Percentiles rank a stretch among this genome's conserved stretches.
phyloP scores from a whole-genome alignment of 2,797 vertebrate genomes.

The Xiphophorus birchmanni region DNA sequence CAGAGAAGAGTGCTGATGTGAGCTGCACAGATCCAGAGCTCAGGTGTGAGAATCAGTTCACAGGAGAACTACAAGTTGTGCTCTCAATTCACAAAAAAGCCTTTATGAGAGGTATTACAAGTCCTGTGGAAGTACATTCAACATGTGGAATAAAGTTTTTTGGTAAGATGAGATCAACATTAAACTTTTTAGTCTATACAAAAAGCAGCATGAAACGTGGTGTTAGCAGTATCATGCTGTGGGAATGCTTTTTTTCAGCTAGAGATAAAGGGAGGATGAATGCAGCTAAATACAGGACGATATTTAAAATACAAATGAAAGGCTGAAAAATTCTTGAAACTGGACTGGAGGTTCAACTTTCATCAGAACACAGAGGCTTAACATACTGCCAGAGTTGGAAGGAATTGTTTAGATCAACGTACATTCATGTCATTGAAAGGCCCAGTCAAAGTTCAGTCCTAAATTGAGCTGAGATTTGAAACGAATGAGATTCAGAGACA shows the following conservation, averaged over 20 bases:
- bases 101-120: background rate
- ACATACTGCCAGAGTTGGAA: background rate
- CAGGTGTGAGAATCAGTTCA: background rate
- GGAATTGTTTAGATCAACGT: background rate
- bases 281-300: background rate
- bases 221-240: background rate
- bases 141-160: background rate
- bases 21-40: background rate
- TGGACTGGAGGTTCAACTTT: background rate
- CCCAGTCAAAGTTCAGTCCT: background rate
- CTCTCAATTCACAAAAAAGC: too few relatives aligned
- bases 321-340: background rate
- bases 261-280: background rate
- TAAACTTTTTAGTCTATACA: background rate
- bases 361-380: background rate
- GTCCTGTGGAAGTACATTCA: background rate
- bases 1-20: background rate
- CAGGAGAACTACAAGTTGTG: background rate
- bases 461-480: background rate
- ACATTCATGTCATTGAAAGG: background rate
- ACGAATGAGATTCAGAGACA: background rate
- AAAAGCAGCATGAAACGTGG: background rate
- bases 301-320: background rate
- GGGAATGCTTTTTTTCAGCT: background rate
- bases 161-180: background rate